Evolutionary conservation across 2,888 invertebrate genomes (phyloP), one percentile per base, ranked within the genome.

Genomic region (Drosophila hawaiiensis): DNA sequence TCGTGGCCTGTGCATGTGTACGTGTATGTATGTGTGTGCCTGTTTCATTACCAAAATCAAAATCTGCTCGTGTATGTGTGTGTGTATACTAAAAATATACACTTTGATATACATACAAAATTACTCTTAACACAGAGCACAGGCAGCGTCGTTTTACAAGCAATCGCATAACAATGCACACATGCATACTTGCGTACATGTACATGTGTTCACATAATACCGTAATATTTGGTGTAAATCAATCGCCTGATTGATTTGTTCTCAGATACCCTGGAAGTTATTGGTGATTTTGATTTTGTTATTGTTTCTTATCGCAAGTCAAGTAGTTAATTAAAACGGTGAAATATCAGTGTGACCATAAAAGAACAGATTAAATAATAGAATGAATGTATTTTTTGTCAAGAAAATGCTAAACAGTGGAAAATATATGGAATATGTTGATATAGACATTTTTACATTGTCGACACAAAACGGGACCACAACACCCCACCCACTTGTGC

Each of bases 21-120:
- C 6, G 6, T 35, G 19, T 28, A 19, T 62, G 58, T 70, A 43
- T 33, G 39, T 49, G 41, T 66, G 28, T 61, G 35, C 62, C 41
- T 68, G 74, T 78, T 89, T 89, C 87, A 86, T 89, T 80, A 76
- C 81, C 84, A 76, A 78, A 78, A 78, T 73, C 76, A 64, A 68
- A 59, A 58, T 68, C 58, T 33, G 52, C 39, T 37, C 47, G 9
- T 59, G 37, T 53, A 55, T 67, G 22, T 75, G 58, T 65, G 60
- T 61, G 52, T 58, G 41, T 70, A 55, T 73, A 73, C 83, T 83
- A 83, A 82, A 82, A 83, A 80, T 83, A 80, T 73, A 58, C 67
- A 43, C 54, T 66, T 50, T 72, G 50, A 33, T 72, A 41, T 76
- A 72, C 70, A 80, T 60, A 68, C 78, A 76, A 25, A 80, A 50